Evolutionary conservation across 2,797 vertebrate genomes (phyloP).

Genomic region (Esox masquinongy): DNA sequence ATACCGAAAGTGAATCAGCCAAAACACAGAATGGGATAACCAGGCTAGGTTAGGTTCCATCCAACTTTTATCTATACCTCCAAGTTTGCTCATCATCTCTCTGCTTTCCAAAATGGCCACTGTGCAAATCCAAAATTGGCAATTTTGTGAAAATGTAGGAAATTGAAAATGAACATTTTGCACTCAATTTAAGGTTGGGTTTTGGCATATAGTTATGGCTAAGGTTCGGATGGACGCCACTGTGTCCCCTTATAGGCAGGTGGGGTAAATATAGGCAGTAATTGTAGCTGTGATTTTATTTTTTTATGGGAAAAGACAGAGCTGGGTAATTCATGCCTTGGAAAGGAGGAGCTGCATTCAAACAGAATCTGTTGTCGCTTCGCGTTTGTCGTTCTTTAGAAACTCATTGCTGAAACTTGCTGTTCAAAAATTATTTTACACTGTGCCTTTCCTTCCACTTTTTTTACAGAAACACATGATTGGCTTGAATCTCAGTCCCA

Average conservation of each 20-base stretch:
- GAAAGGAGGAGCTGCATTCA: background rate
- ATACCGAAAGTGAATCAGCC: too few relatives aligned
- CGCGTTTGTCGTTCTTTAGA: background rate
- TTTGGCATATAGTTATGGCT: background rate
- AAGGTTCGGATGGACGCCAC: conserved; percentile 1
- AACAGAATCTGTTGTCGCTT: background rate
- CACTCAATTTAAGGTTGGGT: background rate
- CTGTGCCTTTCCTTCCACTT: background rate
- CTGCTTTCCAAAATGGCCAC: background rate
- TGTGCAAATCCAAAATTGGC: background rate
- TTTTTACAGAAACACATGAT: background rate
- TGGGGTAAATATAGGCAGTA: conserved; percentile 2
- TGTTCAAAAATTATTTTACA: background rate
- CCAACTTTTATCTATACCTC: background rate
- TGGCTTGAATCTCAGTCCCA: background rate
- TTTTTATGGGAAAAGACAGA: background rate
- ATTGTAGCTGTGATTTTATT: background rate
- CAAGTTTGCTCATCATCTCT: background rate
- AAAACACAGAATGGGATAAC: too few relatives aligned
- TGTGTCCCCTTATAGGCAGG: background rate
- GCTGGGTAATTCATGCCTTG: conserved; percentile 1
- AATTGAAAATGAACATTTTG: background rate
- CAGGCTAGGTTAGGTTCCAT: background rate
- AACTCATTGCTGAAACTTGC: background rate
- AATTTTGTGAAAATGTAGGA: background rate